phyloP scores from a whole-genome alignment of 2,113 vertebrate species.

The Dipodomys ordii region DNA sequence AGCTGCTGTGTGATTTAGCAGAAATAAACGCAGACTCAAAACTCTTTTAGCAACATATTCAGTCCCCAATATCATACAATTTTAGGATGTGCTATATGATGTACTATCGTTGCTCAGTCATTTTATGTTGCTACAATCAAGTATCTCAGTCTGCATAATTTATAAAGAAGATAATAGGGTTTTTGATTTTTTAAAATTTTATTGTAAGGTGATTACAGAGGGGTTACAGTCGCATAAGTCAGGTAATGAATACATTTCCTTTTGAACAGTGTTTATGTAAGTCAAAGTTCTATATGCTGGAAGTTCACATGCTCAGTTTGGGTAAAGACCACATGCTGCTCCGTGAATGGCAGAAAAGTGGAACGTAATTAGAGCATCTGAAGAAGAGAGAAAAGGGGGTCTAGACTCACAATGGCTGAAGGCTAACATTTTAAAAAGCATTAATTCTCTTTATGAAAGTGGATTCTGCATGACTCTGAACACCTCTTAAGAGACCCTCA shows the following conservation, averaged over 20 bases:
- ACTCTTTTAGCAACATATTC: background rate
- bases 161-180: background rate
- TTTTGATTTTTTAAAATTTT: too few species aligned
- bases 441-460: background rate
- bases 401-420: background rate
- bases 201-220: too few species aligned
- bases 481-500: background rate
- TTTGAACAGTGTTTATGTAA: background rate
- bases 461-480: background rate
- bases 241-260: too few species aligned
- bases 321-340: background rate
- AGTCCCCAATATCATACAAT: constrained; percentile 15
- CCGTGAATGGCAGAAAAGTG: too few species aligned
- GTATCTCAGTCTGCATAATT: background rate
- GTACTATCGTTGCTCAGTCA: background rate
- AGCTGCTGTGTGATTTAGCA: background rate
- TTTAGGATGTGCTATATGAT: background rate
- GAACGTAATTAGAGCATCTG: background rate
- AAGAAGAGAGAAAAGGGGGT: background rate
- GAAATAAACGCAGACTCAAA: constrained; percentile 43
- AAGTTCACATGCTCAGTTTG: background rate
- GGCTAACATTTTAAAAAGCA: background rate
- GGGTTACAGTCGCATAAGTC: too few species aligned
- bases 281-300: background rate
- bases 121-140: background rate